Evolutionary conservation across 2,888 invertebrate genomes (phyloP), one percentile per base, ranked within the genome.

Genomic region (Hypercompe scribonia): DNA sequence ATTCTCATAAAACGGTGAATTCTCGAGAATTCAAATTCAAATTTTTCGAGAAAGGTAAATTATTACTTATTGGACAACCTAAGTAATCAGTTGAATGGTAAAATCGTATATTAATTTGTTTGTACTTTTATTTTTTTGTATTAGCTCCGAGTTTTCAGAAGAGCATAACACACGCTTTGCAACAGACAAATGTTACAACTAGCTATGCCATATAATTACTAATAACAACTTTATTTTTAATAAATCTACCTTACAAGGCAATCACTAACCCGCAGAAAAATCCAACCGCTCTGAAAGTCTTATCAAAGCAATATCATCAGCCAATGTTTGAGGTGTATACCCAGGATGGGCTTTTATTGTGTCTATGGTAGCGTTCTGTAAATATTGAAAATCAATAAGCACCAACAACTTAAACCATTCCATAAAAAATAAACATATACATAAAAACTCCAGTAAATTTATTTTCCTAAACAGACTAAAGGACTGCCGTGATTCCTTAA

Each of bases 301-400:
- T 70, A 97, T 87, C 10, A 97, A 86, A 1, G 96, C 97, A 68
- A 97, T 96, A 80, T 97, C 97, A 80, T 97, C 91, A 18, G 85
- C 81, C 15, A 91, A 80, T 0, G 86, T 87, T 68, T 90, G 86
- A 4, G 86, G 90, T 24, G 89, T 89, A 80, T 96, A 97, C 7
- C 92, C 90, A 0, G 96, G 95, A 88, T 97, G 97, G 4, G 92
- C 87, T 28, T 95, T 92, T 0, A 92, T 79, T 50, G 87, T 87
- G 8, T 93, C 96, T 65, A 96, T 90, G 5, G 86, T 79, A 24
- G 96, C 93, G 79, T 96, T 91, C 94, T 94, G 90, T 64, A 89
- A 90, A 76, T 78, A 31, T 66, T 33, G 3, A 63, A 39, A 69
- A 42, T 28, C 10, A 34, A 24, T 34, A 67, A n/a, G 31, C 3